These are phyloP conservation scores for Setipinna tenuifilis DNA, from an alignment of 2,797 vertebrate genomes.

Conservation along the genomic window DNA sequence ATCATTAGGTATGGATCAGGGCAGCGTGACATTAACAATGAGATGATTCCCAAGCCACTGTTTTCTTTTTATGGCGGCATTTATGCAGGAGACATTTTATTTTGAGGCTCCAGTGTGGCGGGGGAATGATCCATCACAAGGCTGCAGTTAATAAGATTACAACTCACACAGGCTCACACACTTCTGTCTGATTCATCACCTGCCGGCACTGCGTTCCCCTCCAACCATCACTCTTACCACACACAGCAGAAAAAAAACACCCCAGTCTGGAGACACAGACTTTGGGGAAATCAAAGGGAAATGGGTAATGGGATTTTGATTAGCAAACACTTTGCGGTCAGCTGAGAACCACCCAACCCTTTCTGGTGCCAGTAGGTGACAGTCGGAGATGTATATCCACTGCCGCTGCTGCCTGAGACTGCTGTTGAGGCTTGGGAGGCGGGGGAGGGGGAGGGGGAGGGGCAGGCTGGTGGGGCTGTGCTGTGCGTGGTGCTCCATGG, in stretches of 20 bases:
- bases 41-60: slow-evolving; percentile 50
- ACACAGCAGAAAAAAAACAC: slow-evolving; percentile 43
- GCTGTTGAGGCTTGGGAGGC: background rate
- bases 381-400: slow-evolving; percentile 44
- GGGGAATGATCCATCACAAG: slow-evolving; percentile 65
- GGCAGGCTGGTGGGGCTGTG: background rate
- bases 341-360: background rate
- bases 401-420: background rate
- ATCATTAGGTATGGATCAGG: slow-evolving; percentile 54
- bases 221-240: slow-evolving; percentile 61
- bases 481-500: too few species aligned
- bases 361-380: slow-evolving; percentile 9
- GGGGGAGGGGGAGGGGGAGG: background rate
- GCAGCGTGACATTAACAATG: slow-evolving; percentile 55
- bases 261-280: slow-evolving; percentile 39
- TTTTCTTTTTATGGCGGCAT: slow-evolving; percentile 50
- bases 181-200: slow-evolving; percentile 74
- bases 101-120: slow-evolving; percentile 53
- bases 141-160: slow-evolving; percentile 79
- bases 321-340: slow-evolving; percentile 50
- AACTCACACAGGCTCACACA: slow-evolving; percentile 58
- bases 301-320: slow-evolving; percentile 58
- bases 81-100: slow-evolving; percentile 64
- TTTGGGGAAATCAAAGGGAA: slow-evolving; percentile 60
- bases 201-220: slow-evolving; percentile 70